Base-by-base conservation (phyloP, 2,888 invertebrate species). In the Stenurella melanura region DNA sequence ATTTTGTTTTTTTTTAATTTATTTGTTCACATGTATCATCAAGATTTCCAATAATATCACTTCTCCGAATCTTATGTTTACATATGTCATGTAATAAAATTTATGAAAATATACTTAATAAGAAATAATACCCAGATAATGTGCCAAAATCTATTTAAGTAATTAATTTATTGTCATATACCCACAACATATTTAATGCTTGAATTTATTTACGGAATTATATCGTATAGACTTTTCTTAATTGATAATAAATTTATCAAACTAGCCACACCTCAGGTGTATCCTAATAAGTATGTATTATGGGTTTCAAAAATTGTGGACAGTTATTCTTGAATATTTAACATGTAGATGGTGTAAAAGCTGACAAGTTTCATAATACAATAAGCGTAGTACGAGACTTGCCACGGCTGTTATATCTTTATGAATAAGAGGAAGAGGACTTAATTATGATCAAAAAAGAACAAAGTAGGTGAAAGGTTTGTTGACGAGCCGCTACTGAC, bases 401-500 rank as follows among this genome's bases (percentile, higher is more conserved):
- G 69, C n/a, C 68, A 11, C 56, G 57, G 57, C 68, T n/a, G 54
- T 17, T 69, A 42, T 34, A 34, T 64, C 42, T 64, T 64, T 64
- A 58, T 34, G 38, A 69, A 34, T 34, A 69, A n/a, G 38, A 69
- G 57, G 11, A 57, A 18, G 69, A 30, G 68, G 30, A 57, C 60
- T 70, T 60, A 70, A 70, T 70, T 60, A 58, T 19, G 19, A 50
- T 21, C 15, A 60, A 42, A 60, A 70, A 50, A 26, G 42, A 60
- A 56, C 54, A 11, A 67, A 67, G 42, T 58, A 70, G 26, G 19
- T 11, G 15, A 69, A 34, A 30, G 57, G 21, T 38, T 34, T 7
- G 54, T 26, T 30, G 63, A 63, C 71, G 71, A 72, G 71, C 54
- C 71, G 71, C 71, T 72, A 72, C 71, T 72, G 71, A 54, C 34